These are phyloP conservation scores for Melangyna quadrimaculata DNA, from an alignment of 2,888 invertebrate genomes.

Conservation along the genomic window DNA sequence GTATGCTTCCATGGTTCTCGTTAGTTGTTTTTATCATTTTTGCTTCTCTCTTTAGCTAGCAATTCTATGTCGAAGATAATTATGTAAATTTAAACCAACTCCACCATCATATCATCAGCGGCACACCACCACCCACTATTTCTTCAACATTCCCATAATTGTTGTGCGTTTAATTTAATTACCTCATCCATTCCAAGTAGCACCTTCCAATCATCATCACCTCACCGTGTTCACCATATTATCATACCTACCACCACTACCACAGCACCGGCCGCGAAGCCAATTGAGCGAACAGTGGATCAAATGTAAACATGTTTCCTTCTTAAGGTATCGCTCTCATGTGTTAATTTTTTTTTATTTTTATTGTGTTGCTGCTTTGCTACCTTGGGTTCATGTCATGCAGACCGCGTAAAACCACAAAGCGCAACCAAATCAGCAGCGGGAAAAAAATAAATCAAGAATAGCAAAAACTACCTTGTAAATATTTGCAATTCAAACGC, in stretches of 20 bases:
- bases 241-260: background rate
- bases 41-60: background rate
- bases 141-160: constrained; percentile 66
- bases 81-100: constrained; percentile 59
- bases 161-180: constrained; percentile 70
- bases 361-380: background rate
- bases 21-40: constrained; percentile 51
- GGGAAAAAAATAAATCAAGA: constrained; percentile 25
- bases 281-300: constrained; percentile 62
- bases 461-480: constrained; percentile 13
- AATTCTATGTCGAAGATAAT: constrained; percentile 54
- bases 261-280: background rate
- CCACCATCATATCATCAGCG: constrained; percentile 4
- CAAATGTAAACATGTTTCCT: constrained; percentile 70
- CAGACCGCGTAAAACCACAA: constrained; percentile 53
- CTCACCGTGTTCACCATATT: constrained; percentile 14
- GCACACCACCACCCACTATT: constrained; percentile 26
- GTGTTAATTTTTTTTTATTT: constrained; percentile 16
- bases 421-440: constrained; percentile 56
- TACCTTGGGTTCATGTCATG: constrained; percentile 40
- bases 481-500: constrained; percentile 44
- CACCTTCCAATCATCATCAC: constrained; percentile 63
- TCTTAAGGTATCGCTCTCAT: constrained; percentile 45
- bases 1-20: constrained; percentile 19
- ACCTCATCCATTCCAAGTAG: constrained; percentile 70